These are phyloP conservation scores for Styela plicata DNA, from an alignment of 23 tunicate species.

Conservation along the genomic window DNA sequence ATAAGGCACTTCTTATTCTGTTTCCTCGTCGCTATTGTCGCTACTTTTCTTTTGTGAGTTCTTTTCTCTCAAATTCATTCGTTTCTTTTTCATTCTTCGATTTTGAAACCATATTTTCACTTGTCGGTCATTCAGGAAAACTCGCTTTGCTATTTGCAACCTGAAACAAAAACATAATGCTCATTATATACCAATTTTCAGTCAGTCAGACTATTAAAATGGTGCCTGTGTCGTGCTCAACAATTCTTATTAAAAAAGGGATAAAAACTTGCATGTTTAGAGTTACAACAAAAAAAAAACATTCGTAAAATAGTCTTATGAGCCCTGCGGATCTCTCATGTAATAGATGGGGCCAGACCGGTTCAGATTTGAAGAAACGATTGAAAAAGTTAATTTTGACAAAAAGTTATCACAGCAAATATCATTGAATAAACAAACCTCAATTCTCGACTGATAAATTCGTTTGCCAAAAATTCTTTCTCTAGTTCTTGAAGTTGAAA, in stretches of 20 bases:
- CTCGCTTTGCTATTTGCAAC: slow-evolving; percentile 64
- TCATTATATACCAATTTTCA: too few species aligned
- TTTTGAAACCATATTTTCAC: slow-evolving; percentile 92
- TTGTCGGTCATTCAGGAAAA: slow-evolving; percentile 80
- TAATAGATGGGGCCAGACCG: too few species aligned
- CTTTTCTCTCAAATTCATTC: slow-evolving; percentile 65
- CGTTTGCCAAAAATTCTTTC: slow-evolving; percentile 80
- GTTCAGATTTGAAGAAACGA: background rate
- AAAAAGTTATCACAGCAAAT: background rate
- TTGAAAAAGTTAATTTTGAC: background rate
- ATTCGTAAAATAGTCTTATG: too few species aligned
- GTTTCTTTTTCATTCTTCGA: slow-evolving; percentile 94
- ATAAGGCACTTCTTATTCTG: background rate
- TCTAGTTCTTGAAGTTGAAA: slow-evolving; percentile 90
- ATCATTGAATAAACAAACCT: too few species aligned
- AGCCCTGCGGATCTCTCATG: too few species aligned
- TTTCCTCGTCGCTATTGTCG: slow-evolving; percentile 11
- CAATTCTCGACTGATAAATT: slow-evolving; percentile 97
- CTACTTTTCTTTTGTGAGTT: background rate
- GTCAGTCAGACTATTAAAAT: too few species aligned
- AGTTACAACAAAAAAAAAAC: too few species aligned
- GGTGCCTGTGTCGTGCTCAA: too few species aligned
- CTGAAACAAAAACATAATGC: background rate
- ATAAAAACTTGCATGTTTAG: too few species aligned
- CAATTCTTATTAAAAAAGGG: too few species aligned